A percentile compares a stretch with the other conserved stretches of the same genome.
Evolutionary conservation across 2,113 vertebrate genomes (phyloP).

Genomic region (Ia io): DNA sequence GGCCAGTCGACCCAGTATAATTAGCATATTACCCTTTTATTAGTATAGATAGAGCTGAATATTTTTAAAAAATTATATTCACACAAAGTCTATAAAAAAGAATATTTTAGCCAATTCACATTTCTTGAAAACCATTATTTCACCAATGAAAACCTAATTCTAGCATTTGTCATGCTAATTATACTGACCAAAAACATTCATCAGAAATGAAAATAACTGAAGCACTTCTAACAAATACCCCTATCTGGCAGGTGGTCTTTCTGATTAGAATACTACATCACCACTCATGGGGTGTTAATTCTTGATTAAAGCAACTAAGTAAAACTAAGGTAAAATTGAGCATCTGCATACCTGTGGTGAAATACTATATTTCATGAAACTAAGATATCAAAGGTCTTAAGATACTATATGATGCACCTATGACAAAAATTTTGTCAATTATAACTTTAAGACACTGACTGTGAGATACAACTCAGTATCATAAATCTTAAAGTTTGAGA

Average conservation of each 20-base stretch:
- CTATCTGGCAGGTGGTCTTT: background rate
- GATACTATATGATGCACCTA: background rate
- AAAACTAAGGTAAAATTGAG: background rate
- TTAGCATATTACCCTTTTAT: no score
- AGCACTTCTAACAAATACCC: background rate
- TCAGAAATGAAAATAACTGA: background rate
- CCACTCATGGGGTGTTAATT: background rate
- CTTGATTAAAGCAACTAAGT: background rate
- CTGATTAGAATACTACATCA: background rate
- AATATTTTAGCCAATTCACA: background rate
- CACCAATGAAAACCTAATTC: background rate
- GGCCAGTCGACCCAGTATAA: no score
- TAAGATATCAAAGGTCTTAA: background rate
- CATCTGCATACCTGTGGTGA: background rate
- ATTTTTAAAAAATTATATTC: background rate
- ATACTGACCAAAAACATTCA: background rate
- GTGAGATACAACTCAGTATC: background rate
- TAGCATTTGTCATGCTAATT: conserved; percentile 23
- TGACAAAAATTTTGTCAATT: background rate
- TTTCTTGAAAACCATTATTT: background rate
- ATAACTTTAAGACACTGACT: background rate
- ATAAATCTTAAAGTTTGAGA: background rate
- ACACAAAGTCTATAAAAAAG: background rate
- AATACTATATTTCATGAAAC: background rate
- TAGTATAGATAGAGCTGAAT: background rate